Percentiles rank a stretch among this genome's conserved stretches.
These are phyloP conservation scores for Solenodon paradoxus DNA, from an alignment of 2,113 vertebrate genomes.

Conservation along the genomic window DNA sequence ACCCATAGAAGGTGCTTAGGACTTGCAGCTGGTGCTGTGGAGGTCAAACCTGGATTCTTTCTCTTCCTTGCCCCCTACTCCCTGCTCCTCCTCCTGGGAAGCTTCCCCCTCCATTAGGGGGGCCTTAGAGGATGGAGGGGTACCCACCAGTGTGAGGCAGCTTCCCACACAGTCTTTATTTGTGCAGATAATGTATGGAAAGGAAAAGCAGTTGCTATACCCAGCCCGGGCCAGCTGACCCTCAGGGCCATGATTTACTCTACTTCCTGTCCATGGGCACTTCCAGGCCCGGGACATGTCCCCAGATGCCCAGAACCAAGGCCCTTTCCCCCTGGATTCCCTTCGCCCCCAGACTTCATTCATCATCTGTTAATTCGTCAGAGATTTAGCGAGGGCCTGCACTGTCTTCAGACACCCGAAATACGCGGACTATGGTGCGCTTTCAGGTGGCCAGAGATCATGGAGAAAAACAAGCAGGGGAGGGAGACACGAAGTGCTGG, in stretches of 20 bases:
- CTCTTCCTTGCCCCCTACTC: neutral
- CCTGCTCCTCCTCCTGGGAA: neutral
- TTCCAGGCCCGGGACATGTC: neutral
- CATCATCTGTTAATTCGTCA: neutral
- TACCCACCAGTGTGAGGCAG: neutral
- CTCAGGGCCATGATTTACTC: neutral
- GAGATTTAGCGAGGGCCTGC: neutral
- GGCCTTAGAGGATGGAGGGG: neutral
- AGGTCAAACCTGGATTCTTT: neutral
- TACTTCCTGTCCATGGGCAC: neutral
- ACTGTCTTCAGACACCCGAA: neutral
- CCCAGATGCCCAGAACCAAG: neutral
- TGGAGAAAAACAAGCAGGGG: neutral
- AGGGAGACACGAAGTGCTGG: neutral
- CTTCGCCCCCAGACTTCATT: neutral
- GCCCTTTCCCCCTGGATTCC: neutral
- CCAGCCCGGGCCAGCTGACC: neutral
- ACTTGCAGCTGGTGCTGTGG: neutral
- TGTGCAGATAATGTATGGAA: neutral
- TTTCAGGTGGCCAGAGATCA: too few species aligned
- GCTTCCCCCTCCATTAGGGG: neutral
- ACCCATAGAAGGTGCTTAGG: neutral
- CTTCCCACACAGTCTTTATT: neutral
- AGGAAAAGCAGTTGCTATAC: neutral
- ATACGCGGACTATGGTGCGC: too few species aligned